Base-by-base conservation (phyloP, 2,888 invertebrate genomes). In the Byasa hedistus region DNA sequence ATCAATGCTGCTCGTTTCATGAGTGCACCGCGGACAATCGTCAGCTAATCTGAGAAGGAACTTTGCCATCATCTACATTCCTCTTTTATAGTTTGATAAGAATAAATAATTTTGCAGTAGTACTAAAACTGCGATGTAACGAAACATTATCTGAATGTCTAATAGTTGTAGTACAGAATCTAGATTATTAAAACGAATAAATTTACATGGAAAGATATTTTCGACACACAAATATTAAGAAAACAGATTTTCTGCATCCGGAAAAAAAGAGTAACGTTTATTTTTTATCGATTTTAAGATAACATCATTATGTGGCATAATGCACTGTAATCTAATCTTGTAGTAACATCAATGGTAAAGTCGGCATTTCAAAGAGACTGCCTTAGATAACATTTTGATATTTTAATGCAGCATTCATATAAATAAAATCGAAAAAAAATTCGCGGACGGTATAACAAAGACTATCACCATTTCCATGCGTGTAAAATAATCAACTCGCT, bases 1-100 rank as follows among this genome's bases (percentile, higher is more conserved):
- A 61, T 12, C 52, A 17, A 55, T 10, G 24, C 23, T 55, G 61
- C 54, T 23, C 39, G 36, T 12, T 61, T 32, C 22, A 24, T 52
- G 51, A 61, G 22, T 54, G 27, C 60, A 21, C 32, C 17, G n/a
- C n/a, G 44, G 5, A 21, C 27, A 51, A 24, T 21, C 22, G 54
- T 54, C n/a, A 12, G 52, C 52, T 22, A 22, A 22, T 54, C 52
- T 54, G 52, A 23, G 52, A n/a, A 22, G 15, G 12, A 54, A 54
- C 22, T 10, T 51, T 21, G 10, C 15, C 22, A 22, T 54, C 52
- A 22, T 10, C 4, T 5, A 21, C 22, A 23, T 54, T 54, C 5
- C 12, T 21, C 22, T n/a, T 48, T 48, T 48, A 48, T n/a, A n/a
- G n/a, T n/a, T 19, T 48, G 48, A 48, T 48, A 48, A 48, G n/a